Percentiles rank a stretch among this genome's conserved stretches.
Conservation (phyloP, 23 tunicate genomes). For the Ascidia mentula region DNA sequence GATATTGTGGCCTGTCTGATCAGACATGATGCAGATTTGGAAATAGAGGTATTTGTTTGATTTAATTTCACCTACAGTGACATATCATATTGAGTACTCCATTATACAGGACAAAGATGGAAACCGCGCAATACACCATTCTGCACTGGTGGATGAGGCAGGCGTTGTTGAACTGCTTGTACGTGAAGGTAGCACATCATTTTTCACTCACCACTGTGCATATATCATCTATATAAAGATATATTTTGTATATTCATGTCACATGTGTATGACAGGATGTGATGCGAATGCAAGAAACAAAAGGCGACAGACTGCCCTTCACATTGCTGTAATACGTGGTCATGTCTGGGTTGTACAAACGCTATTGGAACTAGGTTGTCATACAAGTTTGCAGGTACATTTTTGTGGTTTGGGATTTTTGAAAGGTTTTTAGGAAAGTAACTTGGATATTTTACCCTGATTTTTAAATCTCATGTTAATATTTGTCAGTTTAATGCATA, state of each 20-base stretch:
- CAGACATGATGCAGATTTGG: slow-evolving; percentile 80
- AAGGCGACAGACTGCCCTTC: slow-evolving; percentile 93
- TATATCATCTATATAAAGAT: too few species aligned
- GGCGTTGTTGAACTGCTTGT: slow-evolving; percentile 68
- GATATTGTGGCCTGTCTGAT: slow-evolving; percentile 76
- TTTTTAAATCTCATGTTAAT: too few species aligned
- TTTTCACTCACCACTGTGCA: too few species aligned
- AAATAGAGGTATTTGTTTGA: slow-evolving; percentile 60
- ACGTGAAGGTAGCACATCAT: slow-evolving; percentile 64
- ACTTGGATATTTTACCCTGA: not conserved
- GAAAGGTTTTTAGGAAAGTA: not conserved
- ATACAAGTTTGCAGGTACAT: slow-evolving; percentile 75
- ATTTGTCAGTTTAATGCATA: too few species aligned
- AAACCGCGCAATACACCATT: slow-evolving; percentile 88
- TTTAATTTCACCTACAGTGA: not conserved
- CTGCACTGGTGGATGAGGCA: slow-evolving; percentile 83
- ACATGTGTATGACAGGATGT: slow-evolving; percentile 49
- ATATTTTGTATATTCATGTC: too few species aligned
- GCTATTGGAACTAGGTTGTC: slow-evolving; percentile 78
- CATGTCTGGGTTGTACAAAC: slow-evolving; percentile 91
- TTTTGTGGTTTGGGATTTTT: not conserved
- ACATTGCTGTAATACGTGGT: slow-evolving; percentile 82
- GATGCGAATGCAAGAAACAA: slow-evolving; percentile 97
- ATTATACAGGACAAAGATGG: slow-evolving; percentile 98
- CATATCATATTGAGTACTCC: not conserved